Base-by-base conservation (phyloP, 2,113 vertebrate species). In the Cryptotis parvus region DNA sequence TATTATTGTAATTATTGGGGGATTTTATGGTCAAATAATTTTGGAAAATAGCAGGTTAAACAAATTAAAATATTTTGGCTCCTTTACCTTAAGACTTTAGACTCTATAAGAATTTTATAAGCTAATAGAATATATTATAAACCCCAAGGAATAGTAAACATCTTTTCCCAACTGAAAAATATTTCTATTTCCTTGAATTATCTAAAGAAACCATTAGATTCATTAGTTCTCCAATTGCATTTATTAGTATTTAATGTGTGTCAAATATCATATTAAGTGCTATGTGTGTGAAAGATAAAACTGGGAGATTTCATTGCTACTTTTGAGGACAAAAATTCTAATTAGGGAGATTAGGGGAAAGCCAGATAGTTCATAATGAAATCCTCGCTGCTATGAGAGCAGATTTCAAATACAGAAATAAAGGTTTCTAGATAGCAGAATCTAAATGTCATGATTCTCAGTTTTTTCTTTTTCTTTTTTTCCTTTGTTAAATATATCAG, bases 301-400 rank as follows among this genome's bases (percentile, higher is more conserved):
- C 84, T 55, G 49, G 63, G 76, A 77, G 26, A 89, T 76, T 70
- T 75, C 37, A 4, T 9, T 22, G 58, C 63, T 52, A 49, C 41
- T 31, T 84, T 83, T 37, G 49, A 82, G 82, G 85, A 82, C 70
- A 84, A 91, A 95, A 43, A 83, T 86, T 85, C 66, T 79, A 85
- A 93, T 82, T 79, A 76, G 16, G 15, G 49, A 90, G 31, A 87
- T 52, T 41, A 79, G 43, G 72, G 37, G 87, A 72, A 91, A 81
- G 18, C 27, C 18, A 66, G 29, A 76, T 5, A 58, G 26, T 12
- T 75, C 66, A 70, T 55, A 66, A 82, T 9, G 78, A 66, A 94
- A 58, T 63, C 41, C 3, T 52, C 82, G 27, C 27, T 66, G 16
- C 85, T 58, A 3, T 33, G 69, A 65, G 49, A 81, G 27, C 9